Evolutionary conservation across 2,797 vertebrate species (phyloP).

Genomic region (Falco biarmicus): DNA sequence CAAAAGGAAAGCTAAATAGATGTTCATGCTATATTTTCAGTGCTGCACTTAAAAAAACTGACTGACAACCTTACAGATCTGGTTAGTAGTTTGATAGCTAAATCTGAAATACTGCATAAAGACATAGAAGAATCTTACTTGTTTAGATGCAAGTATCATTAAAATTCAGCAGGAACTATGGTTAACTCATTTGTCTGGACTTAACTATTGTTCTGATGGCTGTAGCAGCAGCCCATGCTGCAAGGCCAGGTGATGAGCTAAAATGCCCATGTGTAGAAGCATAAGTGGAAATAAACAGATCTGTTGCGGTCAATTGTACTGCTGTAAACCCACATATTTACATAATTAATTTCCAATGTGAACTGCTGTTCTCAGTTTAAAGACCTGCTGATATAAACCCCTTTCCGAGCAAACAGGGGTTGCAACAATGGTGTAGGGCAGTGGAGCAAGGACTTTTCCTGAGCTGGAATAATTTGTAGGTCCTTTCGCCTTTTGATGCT

Average conservation of each 20-base stretch:
- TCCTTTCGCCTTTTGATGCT: background rate
- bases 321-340: background rate
- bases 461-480: background rate
- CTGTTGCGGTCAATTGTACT: background rate
- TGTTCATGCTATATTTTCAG: slow-evolving; percentile 22
- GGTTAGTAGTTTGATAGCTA: background rate
- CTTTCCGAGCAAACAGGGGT: background rate
- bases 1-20: background rate
- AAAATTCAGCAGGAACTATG: background rate
- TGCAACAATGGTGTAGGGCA: background rate
- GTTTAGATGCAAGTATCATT: background rate
- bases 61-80: background rate
- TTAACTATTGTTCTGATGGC: background rate
- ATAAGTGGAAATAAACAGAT: background rate
- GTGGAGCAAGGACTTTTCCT: background rate
- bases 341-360: background rate
- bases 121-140: background rate
- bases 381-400: background rate
- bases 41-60: background rate
- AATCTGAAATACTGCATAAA: background rate
- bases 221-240: background rate
- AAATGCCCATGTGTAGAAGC: background rate
- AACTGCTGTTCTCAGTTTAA: background rate
- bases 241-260: background rate
- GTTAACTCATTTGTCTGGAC: background rate